These are phyloP conservation scores for Meleagris gallopavo DNA, from an alignment of 2,113 vertebrate species.

Conservation along the genomic window DNA sequence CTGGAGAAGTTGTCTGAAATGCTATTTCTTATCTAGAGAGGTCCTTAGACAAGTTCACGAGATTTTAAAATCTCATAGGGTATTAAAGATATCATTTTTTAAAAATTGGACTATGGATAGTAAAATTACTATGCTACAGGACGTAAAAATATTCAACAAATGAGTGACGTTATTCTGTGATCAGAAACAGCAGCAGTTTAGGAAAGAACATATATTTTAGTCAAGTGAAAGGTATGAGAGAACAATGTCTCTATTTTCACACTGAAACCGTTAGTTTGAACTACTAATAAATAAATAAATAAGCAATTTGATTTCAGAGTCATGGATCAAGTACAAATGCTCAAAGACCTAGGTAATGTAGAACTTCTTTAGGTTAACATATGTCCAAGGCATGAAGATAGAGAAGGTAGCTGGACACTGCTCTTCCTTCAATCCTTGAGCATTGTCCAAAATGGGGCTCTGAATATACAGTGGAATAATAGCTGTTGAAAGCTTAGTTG, in stretches of 20 bases:
- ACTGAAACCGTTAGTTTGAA: background rate
- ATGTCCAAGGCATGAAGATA: background rate
- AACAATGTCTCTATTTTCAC: background rate
- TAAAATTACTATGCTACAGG: background rate
- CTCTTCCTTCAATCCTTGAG: background rate
- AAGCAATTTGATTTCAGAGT: background rate
- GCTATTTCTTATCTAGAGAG: background rate
- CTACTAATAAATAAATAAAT: background rate
- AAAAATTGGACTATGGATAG: background rate
- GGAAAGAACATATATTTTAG: background rate
- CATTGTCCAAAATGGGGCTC: background rate
- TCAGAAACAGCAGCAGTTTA: background rate
- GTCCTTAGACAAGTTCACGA: background rate
- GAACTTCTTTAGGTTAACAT: background rate
- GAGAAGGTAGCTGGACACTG: background rate
- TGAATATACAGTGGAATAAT: background rate
- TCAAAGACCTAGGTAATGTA: background rate
- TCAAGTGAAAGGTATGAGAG: background rate
- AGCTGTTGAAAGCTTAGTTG: background rate
- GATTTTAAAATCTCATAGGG: background rate
- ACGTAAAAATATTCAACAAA: background rate
- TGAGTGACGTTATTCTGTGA: background rate
- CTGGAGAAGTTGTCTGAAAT: background rate
- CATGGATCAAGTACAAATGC: background rate
- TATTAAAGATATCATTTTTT: background rate